These are phyloP conservation scores for Periophthalmodon schlosseri DNA, from an alignment of 2,113 vertebrate genomes.

Conservation along the genomic window DNA sequence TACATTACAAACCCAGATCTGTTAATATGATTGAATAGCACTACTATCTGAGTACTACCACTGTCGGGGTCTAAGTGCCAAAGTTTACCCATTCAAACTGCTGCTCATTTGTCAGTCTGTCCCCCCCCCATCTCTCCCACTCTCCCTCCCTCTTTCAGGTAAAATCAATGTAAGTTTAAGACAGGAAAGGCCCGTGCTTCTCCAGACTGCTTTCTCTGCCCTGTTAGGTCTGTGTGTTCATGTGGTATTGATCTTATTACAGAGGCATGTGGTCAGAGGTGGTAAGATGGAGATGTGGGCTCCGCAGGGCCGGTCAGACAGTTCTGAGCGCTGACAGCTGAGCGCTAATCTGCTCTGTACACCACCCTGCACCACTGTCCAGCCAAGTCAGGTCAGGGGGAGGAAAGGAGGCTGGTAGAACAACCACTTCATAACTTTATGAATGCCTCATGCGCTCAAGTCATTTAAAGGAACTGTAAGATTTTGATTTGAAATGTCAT, in stretches of 20 bases:
- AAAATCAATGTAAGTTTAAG: slow-evolving; percentile 58
- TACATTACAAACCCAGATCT: no score
- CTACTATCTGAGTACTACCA: no score
- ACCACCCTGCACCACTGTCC: not conserved
- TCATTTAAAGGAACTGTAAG: no score
- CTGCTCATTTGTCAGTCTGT: not conserved
- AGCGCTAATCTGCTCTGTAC: slow-evolving; percentile 13
- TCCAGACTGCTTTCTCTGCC: slow-evolving; percentile 23
- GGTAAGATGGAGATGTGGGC: slow-evolving; percentile 13
- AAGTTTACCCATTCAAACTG: no score
- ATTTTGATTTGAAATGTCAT: no score
- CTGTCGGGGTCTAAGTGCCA: no score
- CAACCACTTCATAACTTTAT: no score
- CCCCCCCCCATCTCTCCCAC: not conserved
- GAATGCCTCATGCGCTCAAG: no score
- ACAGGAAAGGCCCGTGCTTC: slow-evolving; percentile 43
- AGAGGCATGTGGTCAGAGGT: slow-evolving; percentile 14
- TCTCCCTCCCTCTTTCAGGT: not conserved
- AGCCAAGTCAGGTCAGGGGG: not conserved
- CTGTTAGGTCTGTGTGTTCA: slow-evolving; percentile 16
- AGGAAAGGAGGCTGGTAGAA: not conserved
- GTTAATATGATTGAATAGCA: no score
- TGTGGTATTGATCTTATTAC: slow-evolving; percentile 39
- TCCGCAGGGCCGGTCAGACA: slow-evolving; percentile 25
- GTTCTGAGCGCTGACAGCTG: slow-evolving; percentile 14